Conservation (phyloP, 1,140 invertebrate genomes). For the Marisa cornuarietis region DNA sequence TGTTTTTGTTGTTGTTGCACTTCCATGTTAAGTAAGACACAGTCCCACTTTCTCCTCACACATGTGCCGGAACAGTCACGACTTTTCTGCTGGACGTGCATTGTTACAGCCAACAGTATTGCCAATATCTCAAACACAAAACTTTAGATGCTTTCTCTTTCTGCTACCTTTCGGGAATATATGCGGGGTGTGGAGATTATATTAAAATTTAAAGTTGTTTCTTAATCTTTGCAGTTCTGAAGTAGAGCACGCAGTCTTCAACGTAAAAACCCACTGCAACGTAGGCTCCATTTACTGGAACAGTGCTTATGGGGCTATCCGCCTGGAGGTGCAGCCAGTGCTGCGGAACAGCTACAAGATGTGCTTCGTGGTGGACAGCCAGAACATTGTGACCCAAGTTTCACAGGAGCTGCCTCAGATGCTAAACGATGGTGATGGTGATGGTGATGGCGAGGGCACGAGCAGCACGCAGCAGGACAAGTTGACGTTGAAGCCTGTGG, state of each 20-base stretch:
- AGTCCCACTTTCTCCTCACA: too few relatives aligned
- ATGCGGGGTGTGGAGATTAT: too few relatives aligned
- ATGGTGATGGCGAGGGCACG: not conserved
- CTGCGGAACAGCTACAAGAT: slow-evolving; percentile 24
- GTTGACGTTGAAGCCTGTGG: slow-evolving; percentile 28
- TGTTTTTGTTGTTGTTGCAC: too few relatives aligned
- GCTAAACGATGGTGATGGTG: slow-evolving; percentile 10
- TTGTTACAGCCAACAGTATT: too few relatives aligned
- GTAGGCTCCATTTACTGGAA: slow-evolving; percentile 43
- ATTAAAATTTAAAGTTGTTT: too few relatives aligned
- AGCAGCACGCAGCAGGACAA: slow-evolving; percentile 20
- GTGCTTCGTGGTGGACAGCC: slow-evolving; percentile 39
- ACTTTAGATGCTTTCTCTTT: too few relatives aligned
- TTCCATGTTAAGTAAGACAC: too few relatives aligned
- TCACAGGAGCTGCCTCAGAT: slow-evolving; percentile 38
- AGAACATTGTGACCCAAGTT: slow-evolving; percentile 39
- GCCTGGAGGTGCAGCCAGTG: slow-evolving; percentile 36
- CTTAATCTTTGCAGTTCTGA: slow-evolving; percentile 4
- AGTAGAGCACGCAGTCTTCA: slow-evolving; percentile 14
- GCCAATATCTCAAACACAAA: not conserved
- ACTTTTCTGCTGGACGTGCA: too few relatives aligned
- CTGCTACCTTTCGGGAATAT: too few relatives aligned
- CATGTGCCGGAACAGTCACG: too few relatives aligned
- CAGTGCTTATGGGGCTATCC: slow-evolving; percentile 42
- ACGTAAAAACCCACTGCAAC: slow-evolving; percentile 31